Percentiles rank a stretch among this genome's conserved stretches.
Evolutionary conservation across 1,140 invertebrate genomes (phyloP).

Genomic region (Cotesia chilonis): DNA sequence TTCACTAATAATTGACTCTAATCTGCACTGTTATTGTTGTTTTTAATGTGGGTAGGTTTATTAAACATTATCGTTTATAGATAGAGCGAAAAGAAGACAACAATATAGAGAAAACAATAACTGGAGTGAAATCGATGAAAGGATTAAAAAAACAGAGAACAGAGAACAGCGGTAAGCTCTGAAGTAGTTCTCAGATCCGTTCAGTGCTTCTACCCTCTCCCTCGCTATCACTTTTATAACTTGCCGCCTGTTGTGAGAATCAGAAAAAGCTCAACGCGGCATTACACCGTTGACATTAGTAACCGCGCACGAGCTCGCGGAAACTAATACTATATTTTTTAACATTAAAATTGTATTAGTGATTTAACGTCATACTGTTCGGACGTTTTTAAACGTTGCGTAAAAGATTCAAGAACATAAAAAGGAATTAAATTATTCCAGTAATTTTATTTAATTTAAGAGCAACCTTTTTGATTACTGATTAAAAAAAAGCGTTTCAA

Average conservation of each 20-base stretch:
- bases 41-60: slow-evolving; percentile 11
- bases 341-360: not conserved
- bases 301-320: slow-evolving; percentile 34
- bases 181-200: slow-evolving; percentile 22
- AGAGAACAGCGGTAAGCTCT: slow-evolving; percentile 41
- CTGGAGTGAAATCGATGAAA: slow-evolving; percentile 48
- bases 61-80: not conserved
- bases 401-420: too few species aligned
- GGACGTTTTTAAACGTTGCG: not conserved
- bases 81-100: not conserved
- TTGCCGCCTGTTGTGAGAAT: slow-evolving; percentile 35
- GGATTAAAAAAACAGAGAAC: slow-evolving; percentile 32
- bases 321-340: not conserved
- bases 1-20: too few species aligned
- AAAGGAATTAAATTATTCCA: too few species aligned
- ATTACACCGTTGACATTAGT: slow-evolving; percentile 34
- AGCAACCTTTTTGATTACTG: not conserved
- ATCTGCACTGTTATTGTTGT: not conserved
- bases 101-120: not conserved
- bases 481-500: not conserved
- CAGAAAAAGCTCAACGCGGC: slow-evolving; percentile 7
- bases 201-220: not conserved
- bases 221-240: slow-evolving; percentile 37
- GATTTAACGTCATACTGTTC: not conserved
- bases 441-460: not conserved